Evolutionary conservation across 2,888 invertebrate species (phyloP), one percentile per base, ranked within the genome.

Genomic region (Plebejus anna): DNA sequence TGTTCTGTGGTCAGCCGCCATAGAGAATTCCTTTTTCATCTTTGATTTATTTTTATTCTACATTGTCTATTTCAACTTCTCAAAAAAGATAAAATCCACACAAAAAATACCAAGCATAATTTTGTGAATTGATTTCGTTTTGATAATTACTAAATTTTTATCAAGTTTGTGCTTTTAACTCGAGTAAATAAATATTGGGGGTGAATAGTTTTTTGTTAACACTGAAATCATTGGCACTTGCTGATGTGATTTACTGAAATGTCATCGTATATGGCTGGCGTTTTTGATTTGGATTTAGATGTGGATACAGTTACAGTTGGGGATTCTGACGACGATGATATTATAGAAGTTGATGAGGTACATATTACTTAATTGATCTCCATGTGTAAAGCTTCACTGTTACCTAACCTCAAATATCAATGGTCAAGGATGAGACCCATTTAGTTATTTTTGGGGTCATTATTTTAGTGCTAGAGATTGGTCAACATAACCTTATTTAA

Each of bases 271-370:
- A 97, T 97, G 96, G 97, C 97, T 90, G 98, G 97, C 92, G 97
- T 98, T 90, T 98, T 98, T 92, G 98, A 98, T 95, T 96, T 98
- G 91, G 98, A 98, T 93, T 95, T 98, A 87, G 96, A 96, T 89
- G 93, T 94, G 84, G 95, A 95, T 88, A 94, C 95, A 79, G 95
- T 95, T 83, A 94, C 94, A 80, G 94, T 95, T 82, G 96, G 95
- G 86, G 96, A 97, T 89, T 96, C 97, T 87, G 97, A 97, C 85
- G 97, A 97, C 83, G 98, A 98, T 89, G 98, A 98, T 94, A 96
- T 96, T 88, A 97, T 98, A 88, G 97, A 97, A 87, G 94, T 96
- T 81, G 97, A 97, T 94, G 97, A 97, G 96, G 98, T 98, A 95
- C 95, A 91, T 88, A 81, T 82, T 75, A 79, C 71, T 79, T 79